Evolutionary conservation across 1,140 invertebrate genomes (phyloP), one percentile per base, ranked within the genome.

Genomic region (Dermatophagoides farinae): DNA sequence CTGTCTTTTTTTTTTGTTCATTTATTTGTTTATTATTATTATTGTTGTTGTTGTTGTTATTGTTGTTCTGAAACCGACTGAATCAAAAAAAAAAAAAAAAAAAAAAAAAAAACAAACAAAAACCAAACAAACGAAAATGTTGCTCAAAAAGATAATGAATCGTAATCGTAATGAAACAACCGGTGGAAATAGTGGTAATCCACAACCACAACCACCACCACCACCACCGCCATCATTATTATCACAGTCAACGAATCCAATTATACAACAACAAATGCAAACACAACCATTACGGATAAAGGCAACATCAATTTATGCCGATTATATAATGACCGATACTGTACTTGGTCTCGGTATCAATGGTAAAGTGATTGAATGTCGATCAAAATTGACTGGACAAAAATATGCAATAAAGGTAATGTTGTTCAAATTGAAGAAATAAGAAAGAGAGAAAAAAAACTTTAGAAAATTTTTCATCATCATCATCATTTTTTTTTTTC

Each of bases 311-410:
- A 86, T 97, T 64, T 84, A 81, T 37, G 82, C 92, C 61, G 91
- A 97, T 73, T 97, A 95, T 71, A 81, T 84, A 70, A 88, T 97
- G 65, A 87, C 88, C n/a, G 84, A 83, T 68, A 87, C 81, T 55
- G 91, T 97, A 14, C 79, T 98, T 44, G 93, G 93, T n/a, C 78
- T 96, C 31, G 93, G 93, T 16, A 97, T 97, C 65, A 97, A 95
- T 72, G 93, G 93, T 41, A 96, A 96, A 79, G 79, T 80, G 38
- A 73, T 80, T 41, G 76, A 78, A 66, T 86, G 84, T 71, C 83
- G 76, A 65, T 77, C 77, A 22, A 82, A 80, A 65, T 73, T 73
- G 54, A 82, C 76, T 11, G 77, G 79, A 66, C 72, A 81, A 66
- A 89, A 89, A 71, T 90, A 78, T 72, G 89, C 90, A 6, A 74